Evolutionary conservation across 2,888 invertebrate species (phyloP).

Genomic region (Siphonodentalium dalli): DNA sequence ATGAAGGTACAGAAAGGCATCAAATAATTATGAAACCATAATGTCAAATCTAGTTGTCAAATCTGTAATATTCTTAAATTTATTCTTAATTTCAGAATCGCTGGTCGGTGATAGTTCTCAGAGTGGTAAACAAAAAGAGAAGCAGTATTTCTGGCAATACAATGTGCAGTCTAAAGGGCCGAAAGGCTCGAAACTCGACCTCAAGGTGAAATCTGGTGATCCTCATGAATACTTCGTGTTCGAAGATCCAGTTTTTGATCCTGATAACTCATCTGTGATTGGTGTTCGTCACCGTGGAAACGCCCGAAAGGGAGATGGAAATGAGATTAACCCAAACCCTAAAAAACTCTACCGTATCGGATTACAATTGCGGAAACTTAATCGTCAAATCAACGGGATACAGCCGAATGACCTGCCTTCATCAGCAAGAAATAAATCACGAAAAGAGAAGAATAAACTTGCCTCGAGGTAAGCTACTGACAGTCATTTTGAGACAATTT

Average conservation of each 20-base stretch:
- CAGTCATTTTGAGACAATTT: no score
- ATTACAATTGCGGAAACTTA: slow-evolving; percentile 88
- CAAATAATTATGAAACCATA: no score
- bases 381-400: slow-evolving; percentile 92
- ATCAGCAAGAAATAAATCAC: slow-evolving; percentile 47
- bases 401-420: slow-evolving; percentile 80
- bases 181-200: slow-evolving; percentile 80
- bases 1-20: no score
- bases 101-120: slow-evolving; percentile 21
- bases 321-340: slow-evolving; percentile 95
- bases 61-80: no score
- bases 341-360: slow-evolving; percentile 89
- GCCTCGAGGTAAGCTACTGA: slow-evolving; percentile 77
- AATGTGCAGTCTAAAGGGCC: slow-evolving; percentile 98
- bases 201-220: slow-evolving; percentile 77
- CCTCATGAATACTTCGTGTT: slow-evolving; percentile 89
- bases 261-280: slow-evolving; percentile 66
- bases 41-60: no score
- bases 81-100: no score
- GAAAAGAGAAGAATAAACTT: slow-evolving; percentile 97
- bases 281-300: slow-evolving; percentile 56
- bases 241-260: slow-evolving; percentile 96
- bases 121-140: no score
- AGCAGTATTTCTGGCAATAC: slow-evolving; percentile 92
- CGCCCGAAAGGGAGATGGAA: slow-evolving; percentile 97